Evolutionary conservation across 2,797 vertebrate genomes (phyloP).

Genomic region (Geotrypetes seraphini): DNA sequence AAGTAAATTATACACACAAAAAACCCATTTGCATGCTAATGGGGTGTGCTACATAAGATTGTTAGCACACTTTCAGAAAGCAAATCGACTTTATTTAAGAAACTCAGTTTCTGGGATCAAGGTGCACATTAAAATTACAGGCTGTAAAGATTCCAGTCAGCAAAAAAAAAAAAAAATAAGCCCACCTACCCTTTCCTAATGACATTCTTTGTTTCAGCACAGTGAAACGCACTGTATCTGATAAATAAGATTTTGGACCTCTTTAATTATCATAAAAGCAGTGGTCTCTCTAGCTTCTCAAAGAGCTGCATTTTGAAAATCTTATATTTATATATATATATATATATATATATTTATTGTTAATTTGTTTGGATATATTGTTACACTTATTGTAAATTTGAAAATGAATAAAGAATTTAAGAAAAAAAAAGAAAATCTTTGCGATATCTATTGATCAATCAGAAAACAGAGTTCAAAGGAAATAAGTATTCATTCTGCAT

Average conservation of each 20-base stretch:
- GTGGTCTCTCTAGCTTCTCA: background rate
- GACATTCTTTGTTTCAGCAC: slow-evolving; percentile 20
- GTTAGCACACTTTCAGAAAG: slow-evolving; percentile 25
- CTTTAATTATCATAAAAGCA: too few relatives aligned
- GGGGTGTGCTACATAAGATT: slow-evolving; percentile 19
- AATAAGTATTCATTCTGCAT: slow-evolving; percentile 5
- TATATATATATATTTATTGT: too few relatives aligned
- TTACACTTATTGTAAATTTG: too few relatives aligned
- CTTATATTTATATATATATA: too few relatives aligned
- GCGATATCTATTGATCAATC: slow-evolving; percentile 9
- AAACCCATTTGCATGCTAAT: slow-evolving; percentile 42
- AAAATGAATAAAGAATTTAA: too few relatives aligned
- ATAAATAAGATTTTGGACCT: too few relatives aligned
- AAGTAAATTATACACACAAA: slow-evolving; percentile 38
- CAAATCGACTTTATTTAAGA: slow-evolving; percentile 37
- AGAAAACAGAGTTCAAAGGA: slow-evolving; percentile 12
- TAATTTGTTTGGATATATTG: too few relatives aligned
- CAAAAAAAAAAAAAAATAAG: too few relatives aligned
- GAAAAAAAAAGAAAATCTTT: too few relatives aligned
- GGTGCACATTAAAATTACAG: slow-evolving; percentile 31
- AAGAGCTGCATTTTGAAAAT: slow-evolving; percentile 11
- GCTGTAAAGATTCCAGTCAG: slow-evolving; percentile 20
- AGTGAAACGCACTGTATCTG: slow-evolving; percentile 1
- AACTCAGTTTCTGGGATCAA: slow-evolving; percentile 28
- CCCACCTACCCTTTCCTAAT: slow-evolving; percentile 19